Base-by-base conservation (phyloP, 1,140 invertebrate species). In the Aphis gossypii region DNA sequence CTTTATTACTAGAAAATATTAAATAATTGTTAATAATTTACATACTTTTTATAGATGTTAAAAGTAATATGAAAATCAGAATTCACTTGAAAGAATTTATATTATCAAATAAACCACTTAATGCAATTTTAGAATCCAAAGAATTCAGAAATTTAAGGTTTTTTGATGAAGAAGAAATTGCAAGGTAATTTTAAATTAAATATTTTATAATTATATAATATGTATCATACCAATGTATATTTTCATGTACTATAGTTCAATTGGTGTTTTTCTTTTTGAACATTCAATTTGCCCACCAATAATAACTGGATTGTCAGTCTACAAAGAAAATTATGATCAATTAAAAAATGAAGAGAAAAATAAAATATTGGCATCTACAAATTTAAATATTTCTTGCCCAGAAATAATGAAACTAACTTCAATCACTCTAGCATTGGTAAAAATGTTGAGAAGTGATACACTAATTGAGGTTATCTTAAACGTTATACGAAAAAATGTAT, bases 61-160 rank as follows among this genome's bases (percentile, higher is more conserved):
- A 86, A 84, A 93, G 92, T 93, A 93, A 93, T 56, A 54, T 56
- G 3, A 86, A 93, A 93, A 56, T 93, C 82, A 93, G 92, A 35
- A 14, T 18, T 84, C 20, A 51, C 1, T 30, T 93, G 8, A 86
- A 82, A 84, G 82, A 93, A 18, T 86, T 93, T 18, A 86, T 93
- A 30, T 8, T n/a, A 56, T 86, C 92, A 9, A n/a, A 93, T 23
- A 93, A 86, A 44, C 3, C 82, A 41, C 4, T 93, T 25, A 41
- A 84, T 86, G 38, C 56, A 41, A 54, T 93, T 41, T 51, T 93
- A 30, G 92, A 93, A 84, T 93, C 92, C 18, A 93, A 93, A 86
- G 82, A 93, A 41, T 93, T 93, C 23, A 84, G 82, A 93, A 86
- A 93, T 84, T 54, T 93, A 93, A 83, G 92, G 54, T 56, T 84